Percentiles rank a stretch among this genome's conserved stretches.
These are phyloP conservation scores for Balaeniceps rex DNA, from an alignment of 2,113 vertebrate species.

Conservation along the genomic window DNA sequence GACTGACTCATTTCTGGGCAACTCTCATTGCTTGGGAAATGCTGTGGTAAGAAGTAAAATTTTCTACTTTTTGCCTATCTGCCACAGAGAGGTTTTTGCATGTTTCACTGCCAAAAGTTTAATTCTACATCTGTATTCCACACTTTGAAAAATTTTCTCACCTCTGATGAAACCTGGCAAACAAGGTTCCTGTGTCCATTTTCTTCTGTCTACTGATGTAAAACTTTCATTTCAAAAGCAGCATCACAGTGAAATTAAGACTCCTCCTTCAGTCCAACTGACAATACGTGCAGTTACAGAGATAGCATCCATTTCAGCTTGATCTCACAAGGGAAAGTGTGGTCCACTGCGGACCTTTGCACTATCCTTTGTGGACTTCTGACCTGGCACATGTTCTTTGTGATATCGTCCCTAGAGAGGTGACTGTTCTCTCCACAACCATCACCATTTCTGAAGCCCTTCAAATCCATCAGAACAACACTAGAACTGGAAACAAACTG, in stretches of 20 bases:
- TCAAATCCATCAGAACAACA: not conserved
- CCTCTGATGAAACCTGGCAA: not conserved
- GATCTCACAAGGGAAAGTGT: no score
- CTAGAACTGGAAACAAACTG: not conserved
- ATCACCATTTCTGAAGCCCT: not conserved
- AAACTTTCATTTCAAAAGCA: not conserved
- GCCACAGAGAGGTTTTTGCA: no score
- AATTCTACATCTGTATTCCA: not conserved
- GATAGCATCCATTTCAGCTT: not conserved
- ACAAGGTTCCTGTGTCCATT: not conserved
- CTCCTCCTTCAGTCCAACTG: not conserved
- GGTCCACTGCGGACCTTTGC: no score
- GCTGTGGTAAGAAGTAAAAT: no score
- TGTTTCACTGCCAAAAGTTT: not conserved
- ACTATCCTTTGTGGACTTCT: not conserved
- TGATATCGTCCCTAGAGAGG: not conserved
- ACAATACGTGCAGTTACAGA: not conserved
- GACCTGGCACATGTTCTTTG: rapidly evolving
- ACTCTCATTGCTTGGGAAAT: no score
- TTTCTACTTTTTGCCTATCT: no score
- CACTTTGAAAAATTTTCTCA: not conserved
- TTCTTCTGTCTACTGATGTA: no score
- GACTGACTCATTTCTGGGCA: no score
- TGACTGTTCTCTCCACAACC: not conserved
- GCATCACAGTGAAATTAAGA: not conserved